Conservation (phyloP, 2,888 invertebrate genomes). For the Drosophila quinaria region DNA sequence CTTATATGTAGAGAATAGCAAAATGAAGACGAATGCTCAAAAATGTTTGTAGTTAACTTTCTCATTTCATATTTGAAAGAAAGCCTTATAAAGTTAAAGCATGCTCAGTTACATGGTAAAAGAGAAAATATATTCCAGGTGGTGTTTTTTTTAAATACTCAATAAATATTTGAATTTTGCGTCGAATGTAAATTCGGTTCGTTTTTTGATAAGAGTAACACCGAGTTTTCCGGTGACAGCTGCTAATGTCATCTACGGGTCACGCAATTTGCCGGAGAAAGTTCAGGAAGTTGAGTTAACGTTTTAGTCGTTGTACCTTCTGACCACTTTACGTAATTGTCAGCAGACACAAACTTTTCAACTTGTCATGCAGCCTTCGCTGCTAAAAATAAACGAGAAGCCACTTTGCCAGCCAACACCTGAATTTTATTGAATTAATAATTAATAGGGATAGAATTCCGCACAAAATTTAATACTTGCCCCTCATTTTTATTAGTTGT, state of each 20-base stretch:
- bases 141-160: slow-evolving; percentile 10
- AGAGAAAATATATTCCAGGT: slow-evolving; percentile 4
- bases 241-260: slow-evolving; percentile 62
- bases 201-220: slow-evolving; percentile 1
- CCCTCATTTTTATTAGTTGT: not conserved
- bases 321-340: slow-evolving; percentile 43
- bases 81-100: not conserved
- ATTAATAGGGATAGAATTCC: slow-evolving; percentile 14
- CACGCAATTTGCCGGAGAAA: slow-evolving; percentile 53
- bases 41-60: not conserved
- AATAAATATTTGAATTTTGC: slow-evolving; percentile 23
- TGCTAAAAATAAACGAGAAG: slow-evolving; percentile 45
- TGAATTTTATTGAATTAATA: slow-evolving; percentile 21
- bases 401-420: slow-evolving; percentile 23
- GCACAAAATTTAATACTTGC: not conserved
- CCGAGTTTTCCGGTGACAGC: slow-evolving; percentile 45
- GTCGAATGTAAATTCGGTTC: slow-evolving; percentile 18
- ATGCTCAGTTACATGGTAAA: not conserved
- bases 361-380: slow-evolving; percentile 37
- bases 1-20: not conserved
- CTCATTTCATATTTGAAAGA: not conserved
- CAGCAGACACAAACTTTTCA: slow-evolving; percentile 29
- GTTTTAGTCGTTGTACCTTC: slow-evolving; percentile 21
- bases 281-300: slow-evolving; percentile 40
- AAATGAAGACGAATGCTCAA: not conserved